Evolutionary conservation across 2,797 vertebrate species (phyloP), one percentile per base, ranked within the genome.

Genomic region (Ctenopoma multispine): DNA sequence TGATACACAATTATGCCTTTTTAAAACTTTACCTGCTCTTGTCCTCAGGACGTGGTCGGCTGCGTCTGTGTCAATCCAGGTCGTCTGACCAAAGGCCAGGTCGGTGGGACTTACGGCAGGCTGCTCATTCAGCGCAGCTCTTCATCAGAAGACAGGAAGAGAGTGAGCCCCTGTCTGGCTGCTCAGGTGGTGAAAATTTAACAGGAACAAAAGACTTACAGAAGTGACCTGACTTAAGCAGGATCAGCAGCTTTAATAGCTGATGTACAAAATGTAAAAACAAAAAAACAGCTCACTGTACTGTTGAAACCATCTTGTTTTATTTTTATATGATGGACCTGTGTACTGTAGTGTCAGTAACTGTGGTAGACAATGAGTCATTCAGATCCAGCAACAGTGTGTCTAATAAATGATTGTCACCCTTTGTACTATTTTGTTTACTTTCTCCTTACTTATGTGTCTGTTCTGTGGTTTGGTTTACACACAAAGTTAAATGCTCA

Each of bases 41-140:
- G 3, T 64, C 46, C 1, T 61, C 80, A 98, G 97, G 96, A 97
- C 0, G 90, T 97, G 61, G 88, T 94, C 1, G 96, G 96, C 72
- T 98, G 97, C 0, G 72, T 97, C 3, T 99, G 97, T 17, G 67
- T 98, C 84, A 99, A 99, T 55, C 97, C 98, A 0, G 97, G 96
- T 1, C 96, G 97, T 0, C 89, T 99, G 75, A 97, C 98, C 2
- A 99, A 98, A 90, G 98, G 97, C 23, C 96, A 94, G 34, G 96
- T 96, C 3, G 97, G 97, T 0, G 97, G 97, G 57, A 98, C 97
- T 9, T 99, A 95, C 0, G 74, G 95, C 41, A 92, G 96, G 31
- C 83, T 99, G 49, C 92, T 94, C 14, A 27, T 98, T n/a, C 93
- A 90, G 44, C 91, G 74, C 24, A 85, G 73, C 34, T 9, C 51